Conservation (phyloP, 2,888 invertebrate genomes). For the Tiliacea aurago region DNA sequence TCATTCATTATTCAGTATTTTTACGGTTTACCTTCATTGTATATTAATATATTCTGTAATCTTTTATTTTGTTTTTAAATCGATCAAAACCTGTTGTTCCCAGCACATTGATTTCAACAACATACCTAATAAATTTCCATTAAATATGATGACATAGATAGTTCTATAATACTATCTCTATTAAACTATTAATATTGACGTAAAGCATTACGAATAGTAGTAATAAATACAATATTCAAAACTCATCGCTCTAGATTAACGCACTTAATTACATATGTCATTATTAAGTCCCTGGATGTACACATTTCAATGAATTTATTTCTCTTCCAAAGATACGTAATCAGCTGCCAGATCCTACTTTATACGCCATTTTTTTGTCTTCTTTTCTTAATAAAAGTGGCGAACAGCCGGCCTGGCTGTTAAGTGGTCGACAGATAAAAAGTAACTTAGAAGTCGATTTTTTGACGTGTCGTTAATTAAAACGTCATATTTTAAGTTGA, state of each 20-base stretch:
- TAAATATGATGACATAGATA: not conserved
- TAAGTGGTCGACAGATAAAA: constrained; percentile 68
- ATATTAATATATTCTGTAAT: not conserved
- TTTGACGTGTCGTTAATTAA: constrained; percentile 72
- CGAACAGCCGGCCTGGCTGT: constrained; percentile 33
- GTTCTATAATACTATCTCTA: not conserved
- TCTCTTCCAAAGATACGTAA: constrained; percentile 63
- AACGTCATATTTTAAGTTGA: constrained; percentile 72
- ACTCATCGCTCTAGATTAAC: constrained; percentile 4
- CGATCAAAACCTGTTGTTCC: not conserved
- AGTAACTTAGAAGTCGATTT: constrained; percentile 69
- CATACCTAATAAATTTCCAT: not conserved
- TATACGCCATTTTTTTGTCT: constrained; percentile 39
- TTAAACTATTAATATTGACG: not conserved
- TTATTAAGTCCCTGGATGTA: constrained; percentile 64
- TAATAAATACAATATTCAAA: constrained; percentile 16
- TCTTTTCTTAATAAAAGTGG: constrained; percentile 51
- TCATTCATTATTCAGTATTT: constrained; percentile 32
- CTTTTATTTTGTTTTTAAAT: constrained; percentile 16
- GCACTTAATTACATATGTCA: constrained; percentile 69
- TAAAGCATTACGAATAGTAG: not conserved
- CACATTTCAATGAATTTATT: constrained; percentile 70
- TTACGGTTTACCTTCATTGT: constrained; percentile 10
- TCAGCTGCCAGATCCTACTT: constrained; percentile 65
- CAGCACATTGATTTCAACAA: not conserved